These are phyloP conservation scores for Stigmatopora nigra DNA, from an alignment of 2,113 vertebrate genomes.

Conservation along the genomic window DNA sequence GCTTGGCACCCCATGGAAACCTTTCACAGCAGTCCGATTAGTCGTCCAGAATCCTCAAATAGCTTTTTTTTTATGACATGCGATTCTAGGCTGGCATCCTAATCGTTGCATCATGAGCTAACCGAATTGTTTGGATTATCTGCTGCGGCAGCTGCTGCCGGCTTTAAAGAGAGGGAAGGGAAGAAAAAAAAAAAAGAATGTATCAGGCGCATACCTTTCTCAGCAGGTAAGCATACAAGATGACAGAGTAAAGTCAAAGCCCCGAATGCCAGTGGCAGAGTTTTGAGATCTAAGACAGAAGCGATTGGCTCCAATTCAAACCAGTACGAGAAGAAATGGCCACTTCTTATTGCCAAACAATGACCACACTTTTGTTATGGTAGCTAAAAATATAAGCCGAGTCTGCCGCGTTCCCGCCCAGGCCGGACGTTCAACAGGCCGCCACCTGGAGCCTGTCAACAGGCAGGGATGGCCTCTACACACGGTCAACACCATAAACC, in stretches of 20 bases:
- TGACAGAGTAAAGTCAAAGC: neutral
- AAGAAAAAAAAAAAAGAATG: constrained; percentile 20
- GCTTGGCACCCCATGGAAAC: neutral
- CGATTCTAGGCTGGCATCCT: neutral
- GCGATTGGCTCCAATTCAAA: too few relatives aligned
- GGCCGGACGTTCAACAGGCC: constrained; percentile 62
- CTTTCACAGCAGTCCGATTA: neutral
- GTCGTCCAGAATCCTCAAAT: neutral
- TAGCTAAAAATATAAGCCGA: constrained; percentile 14
- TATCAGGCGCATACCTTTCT: constrained; percentile 36
- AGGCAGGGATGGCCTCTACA: constrained; percentile 32
- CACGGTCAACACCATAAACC: neutral
- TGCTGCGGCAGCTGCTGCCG: neutral
- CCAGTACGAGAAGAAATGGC: neutral
- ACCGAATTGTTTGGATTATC: constrained; percentile 1
- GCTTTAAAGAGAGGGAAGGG: constrained; percentile 2
- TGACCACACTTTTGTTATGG: neutral
- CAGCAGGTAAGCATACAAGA: constrained; percentile 23
- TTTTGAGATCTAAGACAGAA: constrained; percentile 19
- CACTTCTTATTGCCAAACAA: neutral
- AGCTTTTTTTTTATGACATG: neutral
- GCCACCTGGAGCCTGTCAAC: constrained; percentile 58
- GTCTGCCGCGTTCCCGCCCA: constrained; percentile 54
- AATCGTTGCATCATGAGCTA: neutral
- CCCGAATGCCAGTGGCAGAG: constrained; percentile 28